Evolutionary conservation across 1,140 invertebrate genomes (phyloP), one percentile per base, ranked within the genome.

Genomic region (Tyrophagus putrescentiae): DNA sequence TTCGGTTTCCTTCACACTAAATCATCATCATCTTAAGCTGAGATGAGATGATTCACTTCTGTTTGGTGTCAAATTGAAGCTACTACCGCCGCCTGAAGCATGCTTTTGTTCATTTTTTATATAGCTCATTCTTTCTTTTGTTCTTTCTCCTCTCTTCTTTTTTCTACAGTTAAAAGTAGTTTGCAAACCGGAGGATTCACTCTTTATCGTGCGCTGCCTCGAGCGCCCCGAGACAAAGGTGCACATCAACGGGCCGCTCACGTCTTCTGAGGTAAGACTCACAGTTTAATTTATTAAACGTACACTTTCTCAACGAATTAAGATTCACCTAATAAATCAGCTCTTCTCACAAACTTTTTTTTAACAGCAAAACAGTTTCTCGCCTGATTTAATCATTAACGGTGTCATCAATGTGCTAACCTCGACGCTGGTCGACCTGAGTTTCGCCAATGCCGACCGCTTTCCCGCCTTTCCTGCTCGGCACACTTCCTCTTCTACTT

Each of bases 191-290:
- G 52, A 54, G n/a, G 52, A 54, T 27, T 54, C 25, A 25, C 25
- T 54, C 9, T 54, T 54, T 31, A 34, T 54, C 3, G 27, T 33
- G 25, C 4, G 52, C 11, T 27, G n/a, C 9, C 25, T 54, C n/a
- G 52, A 54, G 27, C 52, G 52, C 1, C 52, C 52, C 4, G 52
- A 54, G 39, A 54, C 52, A 13, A 54, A 31, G 27, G 52, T 27
- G 13, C 28, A 31, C 9, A 54, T 54, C 25, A 27, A 54, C n/a
- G 52, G 52, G 9, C 52, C 52, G 25, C 25, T 54, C n/a, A 13
- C 25, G n/a, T 13, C 13, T 18, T 54, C 52, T 13, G 25, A 54
- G 45, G 45, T 48, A 6, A 48, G n/a, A n/a, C n/a, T n/a, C n/a
- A n/a, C n/a, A n/a, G n/a, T n/a, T n/a, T n/a, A n/a, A n/a, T n/a